Base-by-base conservation (phyloP, 2,888 invertebrate genomes). In the Norana najaformis region DNA sequence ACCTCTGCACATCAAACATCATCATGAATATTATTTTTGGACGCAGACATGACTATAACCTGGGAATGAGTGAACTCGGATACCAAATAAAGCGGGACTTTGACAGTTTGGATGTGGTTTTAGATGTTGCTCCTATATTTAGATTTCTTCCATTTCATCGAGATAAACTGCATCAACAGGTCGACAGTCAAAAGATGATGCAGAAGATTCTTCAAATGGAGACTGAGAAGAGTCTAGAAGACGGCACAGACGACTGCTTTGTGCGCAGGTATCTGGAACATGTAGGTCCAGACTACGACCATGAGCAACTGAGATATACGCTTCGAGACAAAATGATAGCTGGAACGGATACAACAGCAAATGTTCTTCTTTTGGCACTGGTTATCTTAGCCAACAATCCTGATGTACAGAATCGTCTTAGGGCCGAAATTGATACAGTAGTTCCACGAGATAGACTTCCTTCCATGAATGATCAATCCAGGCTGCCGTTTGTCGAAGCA, bases 281-380 rank as follows among this genome's bases (percentile, higher is more conserved):
- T 36, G 3, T 23, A 0, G 85, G 85, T 37, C 20, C 20, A 36
- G 36, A 35, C 6, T 23, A 36, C 20, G 85, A 85, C 34, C 1
- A 30, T 36, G 85, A 85, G 23, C 85, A 85, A 85, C 85, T 85
- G 36, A 35, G 35, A 23, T 85, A 20, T 20, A 16, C 85, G 6
- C 85, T 85, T 36, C 85, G 85, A 36, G 85, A 85, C 34, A 18
- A 35, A 16, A 35, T 85, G 34, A 2, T 35, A 0, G 85, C 85
- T 85, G 85, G 85, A 85, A 36, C 85, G 20, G 85, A 85, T 85
- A 85, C 85, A 36, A 85, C 85, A 6, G 23, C 37, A 85, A 36
- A 35, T 37, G 14, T 35, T 85, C 4, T 85, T 85, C 37, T 85
- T 35, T 85, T 34, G 85, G 20, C 36, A 23, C 37, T 85, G 85